phyloP scores from a whole-genome alignment of 2,113 vertebrate species.

The Stictonetta naevosa region DNA sequence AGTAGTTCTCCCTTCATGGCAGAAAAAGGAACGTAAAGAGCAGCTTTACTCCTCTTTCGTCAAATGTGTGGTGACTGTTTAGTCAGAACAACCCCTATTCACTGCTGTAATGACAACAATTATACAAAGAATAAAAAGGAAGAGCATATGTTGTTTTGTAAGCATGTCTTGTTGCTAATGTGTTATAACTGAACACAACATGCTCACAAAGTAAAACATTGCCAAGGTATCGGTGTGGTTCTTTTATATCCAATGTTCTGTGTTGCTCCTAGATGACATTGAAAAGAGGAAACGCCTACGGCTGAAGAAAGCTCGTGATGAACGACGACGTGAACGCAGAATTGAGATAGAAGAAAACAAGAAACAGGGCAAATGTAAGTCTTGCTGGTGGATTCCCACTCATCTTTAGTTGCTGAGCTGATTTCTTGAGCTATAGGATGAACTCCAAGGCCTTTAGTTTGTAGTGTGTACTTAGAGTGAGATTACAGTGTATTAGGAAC shows the following conservation, averaged over 20 bases:
- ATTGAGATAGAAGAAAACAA: slow-evolving; percentile 98
- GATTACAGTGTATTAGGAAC: neutral
- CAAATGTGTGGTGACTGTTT: neutral
- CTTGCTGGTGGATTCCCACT: neutral
- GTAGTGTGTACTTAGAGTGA: neutral
- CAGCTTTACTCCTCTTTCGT: neutral
- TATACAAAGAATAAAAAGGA: neutral
- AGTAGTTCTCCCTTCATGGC: neutral
- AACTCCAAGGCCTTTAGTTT: neutral
- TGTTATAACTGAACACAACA: neutral
- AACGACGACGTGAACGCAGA: slow-evolving; percentile 90
- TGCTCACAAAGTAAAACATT: neutral
- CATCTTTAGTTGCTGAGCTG: neutral
- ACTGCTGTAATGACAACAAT: neutral
- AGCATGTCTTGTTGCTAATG: neutral
- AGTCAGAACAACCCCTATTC: neutral
- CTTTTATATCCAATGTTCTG: neutral
- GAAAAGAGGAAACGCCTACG: slow-evolving; percentile 92
- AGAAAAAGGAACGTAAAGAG: neutral
- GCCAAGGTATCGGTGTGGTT: neutral
- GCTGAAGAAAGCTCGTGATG: slow-evolving; percentile 95
- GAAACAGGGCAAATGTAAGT: slow-evolving; percentile 97
- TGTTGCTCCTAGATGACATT: slow-evolving; percentile 85
- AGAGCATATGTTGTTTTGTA: neutral
- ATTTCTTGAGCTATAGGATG: neutral